Base-by-base conservation (phyloP, 35 echinoderm and acorn worm species). In the Ophiothrix spiculata region DNA sequence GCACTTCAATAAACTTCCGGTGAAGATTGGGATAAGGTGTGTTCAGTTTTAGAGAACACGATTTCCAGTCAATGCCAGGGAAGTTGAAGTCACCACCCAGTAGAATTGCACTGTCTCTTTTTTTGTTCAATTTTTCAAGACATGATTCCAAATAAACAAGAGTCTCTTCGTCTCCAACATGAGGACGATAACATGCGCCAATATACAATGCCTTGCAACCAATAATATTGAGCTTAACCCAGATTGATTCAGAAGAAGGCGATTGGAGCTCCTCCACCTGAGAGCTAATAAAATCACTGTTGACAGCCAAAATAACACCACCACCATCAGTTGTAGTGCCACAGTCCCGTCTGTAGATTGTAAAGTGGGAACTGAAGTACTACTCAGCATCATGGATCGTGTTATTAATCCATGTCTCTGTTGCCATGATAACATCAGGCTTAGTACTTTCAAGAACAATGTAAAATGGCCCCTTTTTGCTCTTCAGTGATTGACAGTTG, bases 371-470 rank as follows among this genome's bases (percentile, higher is more conserved):
- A 32, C 84, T 88, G 78, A 92, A 92, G 39, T 80, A 86, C n/a
- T n/a, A n/a, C 78, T 92, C 90, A 36, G 85, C 42, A 76, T 88
- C 40, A 39, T 31, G 4, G 36, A 93, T 41, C 78, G 56, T 84
- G 35, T 37, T 88, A 34, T 83, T 83, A 39, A 88, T 74, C 86
- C 80, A 93, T 11, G 91, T 93, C 75, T 93, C 86, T 23, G 91
- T 88, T 23, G 86, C 91, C 17, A 93, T 84, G 21, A 88, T 79
- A 25, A 93, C 80, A 56, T 93, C 91, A 41, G 91, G 86, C 56
- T 84, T 93, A 12, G 86, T 93, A 78, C 91, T 88, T 40, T 88
- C 91, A 35, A 88, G 37, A 54, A 93, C 39, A 40, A 79, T 93
- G 25, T 79, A 82, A 17, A 92, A 83, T 31, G 84, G 32, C 12